Evolutionary conservation across 2,797 vertebrate genomes (phyloP).

Genomic region (Pyrrhura leucotis): DNA sequence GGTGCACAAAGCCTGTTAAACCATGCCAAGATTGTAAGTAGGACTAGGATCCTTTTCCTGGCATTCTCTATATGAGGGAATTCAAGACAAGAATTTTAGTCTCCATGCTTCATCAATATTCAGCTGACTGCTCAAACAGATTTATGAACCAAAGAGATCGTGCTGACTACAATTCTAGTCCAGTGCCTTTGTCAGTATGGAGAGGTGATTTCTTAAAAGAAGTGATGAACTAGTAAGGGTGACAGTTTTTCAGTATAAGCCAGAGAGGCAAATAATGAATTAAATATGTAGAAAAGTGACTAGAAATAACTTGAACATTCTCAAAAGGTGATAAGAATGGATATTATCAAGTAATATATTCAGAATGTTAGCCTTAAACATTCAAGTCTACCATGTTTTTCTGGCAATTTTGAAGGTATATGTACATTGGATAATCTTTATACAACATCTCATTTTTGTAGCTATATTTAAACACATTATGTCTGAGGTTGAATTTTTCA

Average conservation of each 20-base stretch:
- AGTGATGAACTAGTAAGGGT: background rate
- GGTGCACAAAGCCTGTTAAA: background rate
- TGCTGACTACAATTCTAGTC: background rate
- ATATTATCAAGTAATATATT: background rate
- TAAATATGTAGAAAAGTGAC: background rate
- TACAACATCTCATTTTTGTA: background rate
- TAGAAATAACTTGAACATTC: background rate
- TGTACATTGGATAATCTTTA: background rate
- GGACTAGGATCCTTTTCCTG: background rate
- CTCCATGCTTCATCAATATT: background rate
- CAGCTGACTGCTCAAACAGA: background rate
- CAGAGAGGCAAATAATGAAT: background rate
- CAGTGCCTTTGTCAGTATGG: background rate
- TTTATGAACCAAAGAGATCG: background rate
- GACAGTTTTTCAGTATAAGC: background rate
- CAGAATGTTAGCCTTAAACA: background rate
- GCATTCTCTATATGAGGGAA: background rate
- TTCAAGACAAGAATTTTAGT: background rate
- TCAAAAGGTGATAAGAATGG: background rate
- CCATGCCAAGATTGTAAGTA: background rate
- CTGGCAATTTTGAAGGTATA: background rate
- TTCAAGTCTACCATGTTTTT: background rate
- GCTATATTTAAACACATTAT: background rate
- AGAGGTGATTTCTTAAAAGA: background rate
- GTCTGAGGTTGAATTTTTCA: background rate